A percentile compares a stretch with the other conserved stretches of the same genome.
Evolutionary conservation across 2,113 vertebrate species (phyloP).

Genomic region (Picathartes gymnocephalus): DNA sequence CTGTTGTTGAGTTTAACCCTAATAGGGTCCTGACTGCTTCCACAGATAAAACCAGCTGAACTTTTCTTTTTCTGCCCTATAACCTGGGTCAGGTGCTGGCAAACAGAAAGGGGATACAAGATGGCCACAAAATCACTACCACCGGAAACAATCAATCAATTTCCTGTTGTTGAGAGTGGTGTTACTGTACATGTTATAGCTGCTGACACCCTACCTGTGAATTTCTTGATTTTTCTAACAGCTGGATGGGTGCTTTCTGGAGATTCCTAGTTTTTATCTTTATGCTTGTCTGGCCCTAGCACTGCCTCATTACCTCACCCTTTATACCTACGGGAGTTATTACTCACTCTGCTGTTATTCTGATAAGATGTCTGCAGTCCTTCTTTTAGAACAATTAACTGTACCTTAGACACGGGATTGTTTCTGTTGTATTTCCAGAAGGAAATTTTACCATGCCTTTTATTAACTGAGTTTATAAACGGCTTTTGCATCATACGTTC

Average conservation of each 20-base stretch:
- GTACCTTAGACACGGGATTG: neutral
- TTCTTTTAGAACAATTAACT: neutral
- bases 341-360: neutral
- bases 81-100: neutral
- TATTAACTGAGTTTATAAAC: neutral
- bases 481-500: neutral
- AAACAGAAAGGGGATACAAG: neutral
- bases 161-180: fast-evolving
- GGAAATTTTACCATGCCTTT: neutral
- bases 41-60: neutral
- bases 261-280: neutral
- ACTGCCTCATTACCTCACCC: neutral
- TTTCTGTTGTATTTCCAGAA: neutral
- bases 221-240: neutral
- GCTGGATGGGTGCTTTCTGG: neutral
- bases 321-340: neutral
- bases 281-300: neutral
- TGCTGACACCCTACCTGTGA: neutral
- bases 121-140: neutral
- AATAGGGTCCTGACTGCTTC: neutral
- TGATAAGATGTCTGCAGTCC: neutral
- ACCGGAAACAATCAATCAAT: neutral
- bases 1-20: neutral
- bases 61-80: neutral
- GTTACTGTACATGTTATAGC: neutral